phyloP scores from a whole-genome alignment of 2,888 invertebrate genomes.

The Dolichomitus sp. region DNA sequence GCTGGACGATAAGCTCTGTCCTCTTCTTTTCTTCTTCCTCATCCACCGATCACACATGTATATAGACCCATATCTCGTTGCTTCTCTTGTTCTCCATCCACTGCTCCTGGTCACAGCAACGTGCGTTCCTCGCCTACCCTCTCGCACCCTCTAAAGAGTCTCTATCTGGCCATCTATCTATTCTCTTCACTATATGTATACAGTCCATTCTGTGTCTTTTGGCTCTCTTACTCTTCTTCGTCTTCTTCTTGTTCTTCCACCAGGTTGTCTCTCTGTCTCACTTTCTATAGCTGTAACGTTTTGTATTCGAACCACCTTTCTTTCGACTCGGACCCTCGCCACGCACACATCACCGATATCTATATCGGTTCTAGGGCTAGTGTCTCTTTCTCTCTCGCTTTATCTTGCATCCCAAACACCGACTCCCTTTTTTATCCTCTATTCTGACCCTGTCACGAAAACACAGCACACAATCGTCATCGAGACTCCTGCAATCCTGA shows the following conservation, averaged over 20 bases:
- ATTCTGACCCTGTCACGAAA: slow-evolving; percentile 35
- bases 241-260: neutral
- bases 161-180: slow-evolving; percentile 64
- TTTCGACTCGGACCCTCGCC: slow-evolving; percentile 51
- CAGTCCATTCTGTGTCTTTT: neutral
- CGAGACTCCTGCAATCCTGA: slow-evolving; percentile 75
- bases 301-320: slow-evolving; percentile 71
- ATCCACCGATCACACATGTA: slow-evolving; percentile 44
- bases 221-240: slow-evolving; percentile 38
- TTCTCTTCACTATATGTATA: slow-evolving; percentile 32
- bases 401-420: slow-evolving; percentile 13
- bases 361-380: slow-evolving; percentile 8
- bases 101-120: neutral
- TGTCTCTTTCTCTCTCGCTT: slow-evolving; percentile 25
- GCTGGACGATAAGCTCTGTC: slow-evolving; percentile 23
- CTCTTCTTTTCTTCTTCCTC: slow-evolving; percentile 17
- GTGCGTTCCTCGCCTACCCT: slow-evolving; percentile 31
- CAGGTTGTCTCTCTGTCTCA: slow-evolving; percentile 42
- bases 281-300: slow-evolving; percentile 56
- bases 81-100: slow-evolving; percentile 46
- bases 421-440: slow-evolving; percentile 23
- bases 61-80: neutral
- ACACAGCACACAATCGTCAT: slow-evolving; percentile 71
- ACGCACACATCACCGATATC: slow-evolving; percentile 47
- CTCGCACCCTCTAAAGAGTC: slow-evolving; percentile 57